These are phyloP conservation scores for Sisor rabdophorus DNA, from an alignment of 2,113 vertebrate genomes.

Conservation along the genomic window DNA sequence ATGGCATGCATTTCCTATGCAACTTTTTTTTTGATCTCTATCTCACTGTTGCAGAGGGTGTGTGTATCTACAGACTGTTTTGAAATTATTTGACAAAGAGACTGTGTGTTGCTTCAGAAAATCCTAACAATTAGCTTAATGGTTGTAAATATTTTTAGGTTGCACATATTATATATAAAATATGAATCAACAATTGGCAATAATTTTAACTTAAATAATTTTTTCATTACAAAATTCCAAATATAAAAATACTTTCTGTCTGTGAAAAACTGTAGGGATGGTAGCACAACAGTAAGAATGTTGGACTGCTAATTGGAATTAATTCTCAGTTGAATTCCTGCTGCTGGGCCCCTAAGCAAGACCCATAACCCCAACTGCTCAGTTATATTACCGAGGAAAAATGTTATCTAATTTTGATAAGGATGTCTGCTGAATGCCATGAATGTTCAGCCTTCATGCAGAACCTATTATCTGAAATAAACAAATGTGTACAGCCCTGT, in stretches of 20 bases:
- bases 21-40: conserved; percentile 20
- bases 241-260: background rate
- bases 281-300: too few relatives aligned
- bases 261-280: too few relatives aligned
- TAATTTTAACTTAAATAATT: background rate
- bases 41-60: conserved; percentile 10
- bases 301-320: too few relatives aligned
- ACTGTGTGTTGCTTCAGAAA: background rate
- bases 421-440: background rate
- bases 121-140: background rate
- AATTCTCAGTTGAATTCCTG: too few relatives aligned
- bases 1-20: conserved; percentile 31
- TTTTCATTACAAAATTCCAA: background rate
- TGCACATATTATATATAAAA: background rate
- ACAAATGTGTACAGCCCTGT: background rate
- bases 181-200: background rate
- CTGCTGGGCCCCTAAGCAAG: too few relatives aligned
- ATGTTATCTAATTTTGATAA: too few relatives aligned
- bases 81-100: background rate
- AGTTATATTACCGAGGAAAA: too few relatives aligned
- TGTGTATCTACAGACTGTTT: background rate
- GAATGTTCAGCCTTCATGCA: background rate
- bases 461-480: background rate
- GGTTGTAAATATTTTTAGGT: background rate
- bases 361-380: too few relatives aligned